phyloP scores from a whole-genome alignment of 2,113 vertebrate species.

The Chloropsis hardwickii region DNA sequence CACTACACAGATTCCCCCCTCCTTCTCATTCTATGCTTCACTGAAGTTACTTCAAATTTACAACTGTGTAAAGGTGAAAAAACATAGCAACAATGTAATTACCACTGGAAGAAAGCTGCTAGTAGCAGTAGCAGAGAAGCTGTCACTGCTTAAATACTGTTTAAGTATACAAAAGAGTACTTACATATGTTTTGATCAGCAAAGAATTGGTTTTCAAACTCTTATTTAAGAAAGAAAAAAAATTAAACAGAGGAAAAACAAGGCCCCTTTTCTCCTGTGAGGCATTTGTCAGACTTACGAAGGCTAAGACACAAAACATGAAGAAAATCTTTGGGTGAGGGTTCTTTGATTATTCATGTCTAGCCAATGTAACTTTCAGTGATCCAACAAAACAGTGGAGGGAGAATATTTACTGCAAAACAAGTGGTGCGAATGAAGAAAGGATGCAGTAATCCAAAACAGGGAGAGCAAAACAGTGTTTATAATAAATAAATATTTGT shows the following conservation, averaged over 20 bases:
- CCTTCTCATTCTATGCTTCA: constrained; percentile 43
- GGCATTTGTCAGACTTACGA: not conserved
- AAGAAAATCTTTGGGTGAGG: not conserved
- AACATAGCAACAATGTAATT: constrained; percentile 7
- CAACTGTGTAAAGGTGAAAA: constrained; percentile 19
- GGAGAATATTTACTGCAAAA: not conserved
- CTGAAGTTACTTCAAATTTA: constrained; percentile 56
- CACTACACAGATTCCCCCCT: not conserved
- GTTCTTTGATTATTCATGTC: not conserved
- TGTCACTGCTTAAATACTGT: not conserved
- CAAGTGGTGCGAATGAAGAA: not conserved
- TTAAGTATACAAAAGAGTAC: not conserved
- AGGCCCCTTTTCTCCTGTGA: not conserved
- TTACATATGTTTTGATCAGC: not conserved
- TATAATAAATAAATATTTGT: not conserved
- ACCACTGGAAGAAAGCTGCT: not conserved
- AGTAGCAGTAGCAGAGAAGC: not conserved
- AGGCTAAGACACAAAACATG: not conserved
- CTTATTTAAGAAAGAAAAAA: not conserved
- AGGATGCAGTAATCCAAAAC: not conserved
- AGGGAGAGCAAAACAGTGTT: not conserved
- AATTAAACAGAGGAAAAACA: not conserved
- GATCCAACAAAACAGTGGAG: not conserved
- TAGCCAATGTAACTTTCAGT: not conserved
- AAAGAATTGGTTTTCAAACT: not conserved